Percentiles rank a stretch among this genome's conserved stretches.
phyloP scores from a whole-genome alignment of 2,888 invertebrate genomes.

The Uloborus plumipes region DNA sequence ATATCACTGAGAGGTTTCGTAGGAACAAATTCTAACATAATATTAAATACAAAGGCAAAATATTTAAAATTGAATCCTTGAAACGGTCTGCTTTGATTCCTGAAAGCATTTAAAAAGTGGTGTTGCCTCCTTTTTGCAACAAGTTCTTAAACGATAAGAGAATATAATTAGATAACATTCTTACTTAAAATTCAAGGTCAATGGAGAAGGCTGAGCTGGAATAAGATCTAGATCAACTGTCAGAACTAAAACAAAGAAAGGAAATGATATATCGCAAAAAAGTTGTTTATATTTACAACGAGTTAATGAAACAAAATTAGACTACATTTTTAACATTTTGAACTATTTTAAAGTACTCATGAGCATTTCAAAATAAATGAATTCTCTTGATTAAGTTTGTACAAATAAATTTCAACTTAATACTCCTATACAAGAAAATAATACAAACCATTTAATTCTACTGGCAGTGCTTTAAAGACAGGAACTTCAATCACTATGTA shows the following conservation, averaged over 20 bases:
- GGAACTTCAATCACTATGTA: conserved; percentile 39
- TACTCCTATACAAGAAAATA: too few relatives aligned
- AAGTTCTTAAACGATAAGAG: too few relatives aligned
- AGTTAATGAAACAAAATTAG: background rate
- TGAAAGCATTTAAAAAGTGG: too few relatives aligned
- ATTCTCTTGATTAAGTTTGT: conserved; percentile 16
- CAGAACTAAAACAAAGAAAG: conserved; percentile 3
- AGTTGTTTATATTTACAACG: background rate
- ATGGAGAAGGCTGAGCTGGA: conserved; percentile 26
- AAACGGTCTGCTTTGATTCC: too few relatives aligned
- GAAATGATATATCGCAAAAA: background rate
- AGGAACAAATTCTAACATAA: too few relatives aligned
- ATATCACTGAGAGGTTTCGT: too few relatives aligned
- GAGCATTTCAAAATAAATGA: background rate
- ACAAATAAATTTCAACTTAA: background rate
- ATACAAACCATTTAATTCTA: too few relatives aligned
- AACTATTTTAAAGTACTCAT: background rate
- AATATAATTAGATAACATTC: too few relatives aligned
- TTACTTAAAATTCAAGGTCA: conserved; percentile 44
- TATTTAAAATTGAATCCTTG: too few relatives aligned
- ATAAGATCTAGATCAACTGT: conserved; percentile 9
- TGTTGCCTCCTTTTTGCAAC: too few relatives aligned
- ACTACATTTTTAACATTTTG: background rate
- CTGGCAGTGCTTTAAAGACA: background rate
- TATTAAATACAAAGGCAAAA: too few relatives aligned